Evolutionary conservation across 2,113 vertebrate species (phyloP).

Genomic region (Gracilinanus agilis): DNA sequence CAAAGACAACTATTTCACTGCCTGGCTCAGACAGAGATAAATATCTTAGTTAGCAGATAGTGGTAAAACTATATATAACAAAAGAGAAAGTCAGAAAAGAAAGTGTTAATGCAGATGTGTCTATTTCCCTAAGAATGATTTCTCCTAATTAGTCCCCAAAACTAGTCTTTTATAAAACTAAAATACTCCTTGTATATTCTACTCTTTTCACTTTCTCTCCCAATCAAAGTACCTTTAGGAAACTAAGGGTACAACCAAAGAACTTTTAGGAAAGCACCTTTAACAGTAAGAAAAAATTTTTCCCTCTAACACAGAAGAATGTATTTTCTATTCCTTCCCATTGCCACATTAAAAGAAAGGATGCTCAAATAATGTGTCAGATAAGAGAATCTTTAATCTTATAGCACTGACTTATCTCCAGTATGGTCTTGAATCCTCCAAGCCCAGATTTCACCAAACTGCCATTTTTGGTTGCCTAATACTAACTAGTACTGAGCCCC

Average conservation of each 20-base stretch:
- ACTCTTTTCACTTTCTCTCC: not conserved
- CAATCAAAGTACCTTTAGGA: not conserved
- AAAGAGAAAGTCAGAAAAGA: conserved; percentile 13
- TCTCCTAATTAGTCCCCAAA: not conserved
- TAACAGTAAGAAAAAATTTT: conserved; percentile 22
- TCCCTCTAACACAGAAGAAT: not conserved
- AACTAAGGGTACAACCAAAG: not conserved
- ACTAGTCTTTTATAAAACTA: not conserved
- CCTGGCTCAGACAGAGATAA: conserved; percentile 22
- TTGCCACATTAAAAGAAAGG: conserved; percentile 21
- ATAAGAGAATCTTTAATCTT: not conserved
- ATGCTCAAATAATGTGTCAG: not conserved
- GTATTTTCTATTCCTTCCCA: conserved; percentile 13
- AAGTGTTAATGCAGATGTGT: conserved; percentile 29
- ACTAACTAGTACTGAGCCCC: not conserved
- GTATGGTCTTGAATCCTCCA: not conserved
- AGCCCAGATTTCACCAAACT: not conserved
- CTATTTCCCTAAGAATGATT: conserved; percentile 10
- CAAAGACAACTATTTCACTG: not conserved
- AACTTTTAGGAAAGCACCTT: not conserved
- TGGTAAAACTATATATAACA: conserved; percentile 40
- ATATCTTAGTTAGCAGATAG: conserved; percentile 18
- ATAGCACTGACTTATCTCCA: not conserved
- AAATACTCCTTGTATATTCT: not conserved
- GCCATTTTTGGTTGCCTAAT: not conserved